Evolutionary conservation across 2,888 invertebrate genomes (phyloP).

Genomic region (Epicampocera succincta): DNA sequence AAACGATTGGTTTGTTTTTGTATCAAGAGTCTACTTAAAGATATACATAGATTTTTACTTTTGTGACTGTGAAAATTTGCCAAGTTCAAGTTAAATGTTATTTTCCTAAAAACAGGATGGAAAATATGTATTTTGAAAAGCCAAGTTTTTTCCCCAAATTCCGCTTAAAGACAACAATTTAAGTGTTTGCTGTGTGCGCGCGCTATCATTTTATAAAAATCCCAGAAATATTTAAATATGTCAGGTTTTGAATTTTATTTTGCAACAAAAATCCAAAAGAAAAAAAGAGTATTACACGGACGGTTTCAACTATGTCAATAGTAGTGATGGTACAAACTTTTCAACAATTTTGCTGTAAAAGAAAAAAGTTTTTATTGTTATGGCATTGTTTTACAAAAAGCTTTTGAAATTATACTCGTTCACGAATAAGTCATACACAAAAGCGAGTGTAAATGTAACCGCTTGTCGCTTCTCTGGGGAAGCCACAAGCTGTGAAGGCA

Average conservation of each 20-base stretch:
- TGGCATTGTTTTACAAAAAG: slow-evolving; percentile 17
- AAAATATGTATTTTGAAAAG: no score
- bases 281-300: background rate
- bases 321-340: background rate
- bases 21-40: no score
- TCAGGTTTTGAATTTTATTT: slow-evolving; percentile 18
- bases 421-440: slow-evolving; percentile 6
- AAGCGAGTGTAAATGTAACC: slow-evolving; percentile 17
- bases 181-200: no score
- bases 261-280: no score
- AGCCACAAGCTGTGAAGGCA: slow-evolving; percentile 67
- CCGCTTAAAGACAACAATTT: no score
- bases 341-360: background rate
- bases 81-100: slow-evolving; percentile 1
- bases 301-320: slow-evolving; percentile 25
- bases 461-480: slow-evolving; percentile 41
- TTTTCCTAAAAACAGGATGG: background rate
- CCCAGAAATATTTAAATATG: slow-evolving; percentile 25
- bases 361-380: background rate
- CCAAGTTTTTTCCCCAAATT: no score
- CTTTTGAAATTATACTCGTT: slow-evolving; percentile 9
- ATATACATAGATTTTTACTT: no score
- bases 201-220: no score
- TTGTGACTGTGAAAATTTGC: no score
- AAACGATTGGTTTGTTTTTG: no score